Conservation (phyloP, 2,797 vertebrate genomes). For the Enteromius paludinosus region DNA sequence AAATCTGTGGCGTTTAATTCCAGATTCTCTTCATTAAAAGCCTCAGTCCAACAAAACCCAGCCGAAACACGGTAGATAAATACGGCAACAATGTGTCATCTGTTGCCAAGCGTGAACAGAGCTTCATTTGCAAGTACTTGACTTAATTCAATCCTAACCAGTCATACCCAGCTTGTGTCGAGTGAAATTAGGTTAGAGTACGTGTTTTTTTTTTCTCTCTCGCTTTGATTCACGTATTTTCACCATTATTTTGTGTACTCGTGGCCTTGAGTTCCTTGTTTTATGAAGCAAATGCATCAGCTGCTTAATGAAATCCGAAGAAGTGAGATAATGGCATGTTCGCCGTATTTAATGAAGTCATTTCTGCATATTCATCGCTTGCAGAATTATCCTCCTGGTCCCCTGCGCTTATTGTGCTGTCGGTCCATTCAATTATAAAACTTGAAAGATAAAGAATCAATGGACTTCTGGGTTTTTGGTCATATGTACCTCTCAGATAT, state of each 20-base stretch:
- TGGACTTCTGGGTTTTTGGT: background rate
- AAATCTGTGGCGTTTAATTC: background rate
- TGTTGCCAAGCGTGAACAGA: constrained; percentile 35
- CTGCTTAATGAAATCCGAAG: constrained; percentile 29
- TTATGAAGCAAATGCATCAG: constrained; percentile 13
- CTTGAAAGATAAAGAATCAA: background rate
- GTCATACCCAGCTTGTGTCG: constrained; percentile 49
- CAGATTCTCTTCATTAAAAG: background rate
- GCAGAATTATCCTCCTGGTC: constrained; percentile 21
- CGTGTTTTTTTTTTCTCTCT: constrained; percentile 22
- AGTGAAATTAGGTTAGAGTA: constrained; percentile 60
- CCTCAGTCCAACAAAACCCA: background rate
- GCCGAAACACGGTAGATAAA: background rate
- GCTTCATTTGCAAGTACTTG: constrained; percentile 56
- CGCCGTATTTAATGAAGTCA: constrained; percentile 26
- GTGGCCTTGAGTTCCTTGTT: constrained; percentile 49
- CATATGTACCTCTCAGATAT: background rate
- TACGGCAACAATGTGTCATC: constrained; percentile 13
- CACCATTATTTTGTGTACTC: constrained; percentile 49
- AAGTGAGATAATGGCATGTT: constrained; percentile 19
- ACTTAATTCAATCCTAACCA: constrained; percentile 58
- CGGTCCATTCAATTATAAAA: background rate
- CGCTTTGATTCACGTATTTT: constrained; percentile 34
- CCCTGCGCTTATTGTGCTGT: background rate
- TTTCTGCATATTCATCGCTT: constrained; percentile 46